These are phyloP conservation scores for Sebastes matsubarae DNA, from an alignment of 2,797 vertebrate genomes.

Conservation along the genomic window DNA sequence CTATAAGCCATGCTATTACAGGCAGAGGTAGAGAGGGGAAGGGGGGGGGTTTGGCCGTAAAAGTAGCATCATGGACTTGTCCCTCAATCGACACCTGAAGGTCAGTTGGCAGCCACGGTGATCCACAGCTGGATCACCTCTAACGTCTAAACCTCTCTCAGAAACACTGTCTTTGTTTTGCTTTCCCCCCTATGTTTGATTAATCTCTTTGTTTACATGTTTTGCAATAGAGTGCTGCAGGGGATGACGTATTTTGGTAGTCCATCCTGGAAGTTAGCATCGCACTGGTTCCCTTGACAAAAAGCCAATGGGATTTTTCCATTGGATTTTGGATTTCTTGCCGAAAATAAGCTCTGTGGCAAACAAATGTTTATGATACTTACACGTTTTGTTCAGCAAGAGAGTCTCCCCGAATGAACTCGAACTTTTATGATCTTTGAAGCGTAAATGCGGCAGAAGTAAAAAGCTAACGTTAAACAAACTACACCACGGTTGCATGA, in stretches of 20 bases:
- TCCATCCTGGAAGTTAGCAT: neutral
- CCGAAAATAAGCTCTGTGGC: neutral
- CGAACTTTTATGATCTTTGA: neutral
- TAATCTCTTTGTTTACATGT: slow-evolving; percentile 1
- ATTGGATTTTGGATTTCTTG: neutral
- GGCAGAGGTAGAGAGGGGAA: slow-evolving; percentile 32
- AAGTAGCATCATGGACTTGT: slow-evolving; percentile 67
- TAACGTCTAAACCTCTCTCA: slow-evolving; percentile 15
- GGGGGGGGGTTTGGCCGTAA: slow-evolving; percentile 62
- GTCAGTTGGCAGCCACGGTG: slow-evolving; percentile 48
- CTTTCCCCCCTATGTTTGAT: neutral
- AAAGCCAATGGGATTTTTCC: neutral
- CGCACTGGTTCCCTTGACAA: neutral
- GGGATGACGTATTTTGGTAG: neutral
- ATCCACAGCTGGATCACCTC: slow-evolving; percentile 52
- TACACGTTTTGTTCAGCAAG: no score
- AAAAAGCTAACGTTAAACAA: neutral
- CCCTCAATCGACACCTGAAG: slow-evolving; percentile 72
- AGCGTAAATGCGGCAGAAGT: neutral
- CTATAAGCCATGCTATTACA: slow-evolving; percentile 72
- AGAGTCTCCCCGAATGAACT: neutral
- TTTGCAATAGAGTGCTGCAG: neutral
- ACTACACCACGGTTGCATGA: neutral
- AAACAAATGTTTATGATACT: neutral
- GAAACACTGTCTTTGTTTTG: neutral